Evolutionary conservation across 1,140 invertebrate genomes (phyloP).

Genomic region (Procambarus virginalis): DNA sequence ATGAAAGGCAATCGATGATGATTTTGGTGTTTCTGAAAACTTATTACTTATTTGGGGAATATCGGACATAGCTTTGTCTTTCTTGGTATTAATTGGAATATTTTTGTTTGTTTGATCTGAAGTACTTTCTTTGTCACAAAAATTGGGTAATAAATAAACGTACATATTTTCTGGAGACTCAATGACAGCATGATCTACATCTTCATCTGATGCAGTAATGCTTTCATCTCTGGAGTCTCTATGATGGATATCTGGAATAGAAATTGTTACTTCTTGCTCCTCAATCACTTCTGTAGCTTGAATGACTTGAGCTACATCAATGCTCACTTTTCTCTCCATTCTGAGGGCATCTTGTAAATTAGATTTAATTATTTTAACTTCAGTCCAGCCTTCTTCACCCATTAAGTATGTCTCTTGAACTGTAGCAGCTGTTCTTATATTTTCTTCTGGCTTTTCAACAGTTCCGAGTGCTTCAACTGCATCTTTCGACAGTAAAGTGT

Average conservation of each 20-base stretch:
- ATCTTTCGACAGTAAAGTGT: background rate
- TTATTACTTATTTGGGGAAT: background rate
- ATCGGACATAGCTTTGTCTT: background rate
- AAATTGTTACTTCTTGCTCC: conserved; percentile 49
- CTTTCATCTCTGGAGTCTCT: conserved; percentile 40
- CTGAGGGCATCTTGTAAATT: background rate
- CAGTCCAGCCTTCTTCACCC: conserved; percentile 42
- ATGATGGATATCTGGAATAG: conserved; percentile 36
- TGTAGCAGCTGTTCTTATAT: background rate
- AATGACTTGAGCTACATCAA: conserved; percentile 25
- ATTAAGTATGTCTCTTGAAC: background rate
- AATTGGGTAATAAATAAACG: background rate
- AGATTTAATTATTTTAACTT: conserved; percentile 21
- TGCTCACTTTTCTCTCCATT: conserved; percentile 26
- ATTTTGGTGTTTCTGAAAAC: background rate
- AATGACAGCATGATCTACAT: background rate
- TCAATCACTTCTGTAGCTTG: conserved; percentile 31
- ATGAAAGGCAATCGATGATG: background rate
- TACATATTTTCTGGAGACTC: background rate
- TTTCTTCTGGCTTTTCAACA: background rate
- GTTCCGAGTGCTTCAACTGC: background rate
- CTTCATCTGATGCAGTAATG: conserved; percentile 33
- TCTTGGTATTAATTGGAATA: background rate
- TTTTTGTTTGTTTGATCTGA: background rate
- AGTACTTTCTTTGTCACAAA: background rate